Conservation (phyloP, 2,113 vertebrate species). For the Australoheros scitulus region DNA sequence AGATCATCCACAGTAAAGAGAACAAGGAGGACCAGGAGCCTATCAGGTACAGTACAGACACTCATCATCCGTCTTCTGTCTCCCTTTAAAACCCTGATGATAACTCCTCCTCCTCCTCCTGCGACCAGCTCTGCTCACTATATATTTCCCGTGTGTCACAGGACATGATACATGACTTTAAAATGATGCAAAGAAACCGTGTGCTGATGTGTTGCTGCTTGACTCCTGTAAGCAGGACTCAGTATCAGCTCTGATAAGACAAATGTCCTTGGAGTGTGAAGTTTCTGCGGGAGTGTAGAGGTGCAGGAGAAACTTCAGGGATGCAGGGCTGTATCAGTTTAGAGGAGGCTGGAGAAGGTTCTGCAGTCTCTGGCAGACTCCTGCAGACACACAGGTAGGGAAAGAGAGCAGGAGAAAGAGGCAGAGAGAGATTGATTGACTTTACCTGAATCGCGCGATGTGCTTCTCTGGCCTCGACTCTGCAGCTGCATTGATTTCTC, state of each 20-base stretch:
- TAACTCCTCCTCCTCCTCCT: slow-evolving; percentile 8
- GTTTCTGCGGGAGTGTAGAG: slow-evolving; percentile 21
- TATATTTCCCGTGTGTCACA: not conserved
- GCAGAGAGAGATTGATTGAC: slow-evolving; percentile 70
- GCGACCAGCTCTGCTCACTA: not conserved
- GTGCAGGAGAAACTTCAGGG: slow-evolving; percentile 47
- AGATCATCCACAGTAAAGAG: slow-evolving; percentile 99
- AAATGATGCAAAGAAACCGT: not conserved
- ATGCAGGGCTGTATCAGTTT: slow-evolving; percentile 28
- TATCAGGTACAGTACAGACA: slow-evolving; percentile 87
- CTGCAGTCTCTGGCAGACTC: slow-evolving; percentile 50
- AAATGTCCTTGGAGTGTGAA: slow-evolving; percentile 33
- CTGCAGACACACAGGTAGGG: slow-evolving; percentile 40
- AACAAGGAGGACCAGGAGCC: slow-evolving; percentile 99
- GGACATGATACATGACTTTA: not conserved
- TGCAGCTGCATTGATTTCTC: slow-evolving; percentile 76
- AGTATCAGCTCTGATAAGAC: slow-evolving; percentile 41
- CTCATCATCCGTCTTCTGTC: slow-evolving; percentile 49
- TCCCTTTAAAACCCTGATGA: slow-evolving; percentile 9
- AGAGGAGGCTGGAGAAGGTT: slow-evolving; percentile 3
- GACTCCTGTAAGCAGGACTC: slow-evolving; percentile 9
- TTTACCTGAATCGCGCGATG: slow-evolving; percentile 67
- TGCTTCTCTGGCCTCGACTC: slow-evolving; percentile 59
- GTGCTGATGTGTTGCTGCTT: not conserved
- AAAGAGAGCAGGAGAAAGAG: slow-evolving; percentile 36